Evolutionary conservation across 2,888 invertebrate genomes (phyloP).

Genomic region (Creontiades dilutus): DNA sequence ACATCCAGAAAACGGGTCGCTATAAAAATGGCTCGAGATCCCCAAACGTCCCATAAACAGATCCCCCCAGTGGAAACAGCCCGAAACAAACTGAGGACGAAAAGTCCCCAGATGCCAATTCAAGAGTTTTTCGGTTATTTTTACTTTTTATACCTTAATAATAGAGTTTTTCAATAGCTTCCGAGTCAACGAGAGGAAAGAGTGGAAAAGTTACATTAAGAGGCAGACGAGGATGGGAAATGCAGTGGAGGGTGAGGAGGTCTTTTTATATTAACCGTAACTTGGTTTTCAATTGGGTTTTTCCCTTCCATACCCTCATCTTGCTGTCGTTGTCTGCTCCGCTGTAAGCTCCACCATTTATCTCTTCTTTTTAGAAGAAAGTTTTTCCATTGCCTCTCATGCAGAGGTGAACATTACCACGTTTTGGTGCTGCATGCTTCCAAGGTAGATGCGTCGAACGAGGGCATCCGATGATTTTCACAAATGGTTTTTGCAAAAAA

Average conservation of each 20-base stretch:
- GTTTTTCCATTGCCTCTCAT: conserved; percentile 15
- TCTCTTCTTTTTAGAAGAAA: conserved; percentile 11
- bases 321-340: not conserved
- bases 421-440: not conserved
- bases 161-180: conserved; percentile 65
- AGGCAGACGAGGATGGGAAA: conserved; percentile 38
- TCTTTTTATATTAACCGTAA: conserved; percentile 64
- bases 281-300: conserved; percentile 61
- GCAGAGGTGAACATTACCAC: not conserved
- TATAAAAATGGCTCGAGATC: conserved; percentile 16
- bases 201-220: conserved; percentile 58
- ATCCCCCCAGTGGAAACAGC: not conserved
- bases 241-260: conserved; percentile 24
- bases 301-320: not conserved
- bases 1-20: not conserved
- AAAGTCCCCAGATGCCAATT: conserved; percentile 60
- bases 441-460: no score
- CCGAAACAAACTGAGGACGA: conserved; percentile 40
- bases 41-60: conserved; percentile 52
- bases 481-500: no score
- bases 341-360: not conserved
- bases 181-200: conserved; percentile 51
- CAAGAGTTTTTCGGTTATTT: conserved; percentile 44
- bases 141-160: conserved; percentile 40
- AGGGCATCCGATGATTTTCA: no score